Evolutionary conservation across 2,797 vertebrate species (phyloP), one percentile per base, ranked within the genome.

Genomic region (Pseudomugil tenellus): DNA sequence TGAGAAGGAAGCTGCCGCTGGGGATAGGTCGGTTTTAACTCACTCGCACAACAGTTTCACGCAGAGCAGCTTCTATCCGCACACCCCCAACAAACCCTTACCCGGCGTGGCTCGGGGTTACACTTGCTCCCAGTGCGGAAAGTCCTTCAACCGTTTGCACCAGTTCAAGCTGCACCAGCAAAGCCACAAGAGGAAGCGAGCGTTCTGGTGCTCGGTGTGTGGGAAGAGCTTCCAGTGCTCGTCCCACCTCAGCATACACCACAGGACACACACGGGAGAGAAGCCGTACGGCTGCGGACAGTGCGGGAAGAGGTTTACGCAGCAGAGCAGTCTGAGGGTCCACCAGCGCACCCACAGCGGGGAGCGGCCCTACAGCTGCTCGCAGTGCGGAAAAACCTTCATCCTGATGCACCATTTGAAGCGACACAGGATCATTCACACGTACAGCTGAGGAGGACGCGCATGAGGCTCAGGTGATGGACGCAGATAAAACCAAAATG

Each of bases 291-390:
- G 85, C 0, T 94, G 93, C 46, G 76, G 78, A 0, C 90, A 91
- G 67, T 94, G 93, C 21, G 93, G 93, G 23, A 94, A 94, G 83
- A 69, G 92, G 66, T 93, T 94, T 83, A 92, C 92, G 55, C 92
- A 93, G 87, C 92, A 93, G 85, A 93, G 92, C 87, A 93, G 92
- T 41, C 89, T 93, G 76, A 83, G 91, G 72, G 91, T 92, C 5
- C 93, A 94, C 84, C 91, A 93, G 86, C 88, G 92, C 61, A 91
- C 92, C 0, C 93, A 94, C 90, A 93, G 92, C 56, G 92, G 92
- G 0, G 92, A 93, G 55, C 80, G 92, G 49, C 92, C 92, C 1
- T 93, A 92, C 83, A 89, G 91, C 87, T 93, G 92, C 80, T 67
- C 88, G 2, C 90, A 92, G 76, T 93, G 92, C 9, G 92, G 92